Evolutionary conservation across 1,140 invertebrate species (phyloP).

Genomic region (Metopolophium dirhodum): DNA sequence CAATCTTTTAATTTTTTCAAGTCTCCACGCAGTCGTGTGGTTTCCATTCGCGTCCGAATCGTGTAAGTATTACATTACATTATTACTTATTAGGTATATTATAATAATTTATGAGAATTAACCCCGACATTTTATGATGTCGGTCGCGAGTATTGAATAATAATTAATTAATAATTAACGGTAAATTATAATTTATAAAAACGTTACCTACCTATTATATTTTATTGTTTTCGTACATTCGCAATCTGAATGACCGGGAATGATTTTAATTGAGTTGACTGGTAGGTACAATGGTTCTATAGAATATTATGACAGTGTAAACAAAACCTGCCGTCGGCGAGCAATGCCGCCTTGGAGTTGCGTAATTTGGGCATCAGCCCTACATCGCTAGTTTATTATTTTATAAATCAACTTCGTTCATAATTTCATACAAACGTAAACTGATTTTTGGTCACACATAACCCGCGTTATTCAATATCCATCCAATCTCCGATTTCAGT

Average conservation of each 20-base stretch:
- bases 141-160: neutral
- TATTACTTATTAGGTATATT: no score
- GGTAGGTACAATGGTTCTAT: neutral
- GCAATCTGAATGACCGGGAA: neutral
- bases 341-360: neutral
- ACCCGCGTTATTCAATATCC: neutral
- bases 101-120: no score
- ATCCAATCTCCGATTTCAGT: neutral
- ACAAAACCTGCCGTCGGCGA: neutral
- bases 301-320: neutral
- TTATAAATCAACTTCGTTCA: neutral
- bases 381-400: neutral
- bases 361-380: neutral
- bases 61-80: neutral
- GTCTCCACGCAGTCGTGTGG: neutral
- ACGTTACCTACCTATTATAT: neutral
- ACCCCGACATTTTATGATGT: neutral
- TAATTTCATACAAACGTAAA: neutral
- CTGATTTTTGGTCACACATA: neutral
- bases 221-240: neutral
- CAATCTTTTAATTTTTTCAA: neutral
- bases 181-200: no score
- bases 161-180: neutral
- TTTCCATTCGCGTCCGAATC: neutral
- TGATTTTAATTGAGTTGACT: no score